Percentiles rank a stretch among this genome's conserved stretches.
Conservation (phyloP, 2,888 invertebrate species). For the Andrena flavipes region DNA sequence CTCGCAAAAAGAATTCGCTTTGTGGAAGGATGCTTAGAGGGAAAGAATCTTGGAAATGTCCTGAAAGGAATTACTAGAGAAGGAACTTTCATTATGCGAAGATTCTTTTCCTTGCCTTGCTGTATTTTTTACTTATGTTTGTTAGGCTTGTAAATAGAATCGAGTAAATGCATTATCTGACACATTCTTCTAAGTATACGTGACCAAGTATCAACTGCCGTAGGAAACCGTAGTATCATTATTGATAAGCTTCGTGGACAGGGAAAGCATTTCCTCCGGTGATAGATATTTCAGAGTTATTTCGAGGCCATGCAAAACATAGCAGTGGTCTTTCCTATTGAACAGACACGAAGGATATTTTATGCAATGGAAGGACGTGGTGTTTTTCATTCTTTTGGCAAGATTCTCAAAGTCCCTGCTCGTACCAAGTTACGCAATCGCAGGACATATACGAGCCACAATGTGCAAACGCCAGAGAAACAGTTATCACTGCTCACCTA, state of each 20-base stretch:
- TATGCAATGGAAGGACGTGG: not conserved
- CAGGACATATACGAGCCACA: slow-evolving; percentile 2
- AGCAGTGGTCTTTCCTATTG: not conserved
- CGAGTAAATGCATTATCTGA: no score
- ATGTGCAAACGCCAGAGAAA: not conserved
- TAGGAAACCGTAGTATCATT: not conserved
- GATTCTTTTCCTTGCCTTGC: no score
- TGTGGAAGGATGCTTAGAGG: no score
- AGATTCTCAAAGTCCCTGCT: not conserved
- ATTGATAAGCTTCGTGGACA: not conserved
- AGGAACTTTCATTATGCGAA: no score
- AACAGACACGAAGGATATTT: not conserved
- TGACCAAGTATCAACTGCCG: not conserved
- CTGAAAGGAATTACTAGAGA: no score
- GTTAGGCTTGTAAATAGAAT: no score
- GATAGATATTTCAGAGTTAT: not conserved
- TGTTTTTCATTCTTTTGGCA: no score
- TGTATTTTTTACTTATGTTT: no score
- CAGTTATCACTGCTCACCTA: slow-evolving; percentile 73
- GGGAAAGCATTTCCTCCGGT: not conserved
- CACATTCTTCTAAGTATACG: no score
- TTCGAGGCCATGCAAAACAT: not conserved
- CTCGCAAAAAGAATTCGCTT: no score
- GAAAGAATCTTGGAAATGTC: no score
- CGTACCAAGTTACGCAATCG: slow-evolving; percentile 9